Percentiles rank a stretch among this genome's conserved stretches.
phyloP scores from a whole-genome alignment of 2,797 vertebrate species.

The Spinus pinus region DNA sequence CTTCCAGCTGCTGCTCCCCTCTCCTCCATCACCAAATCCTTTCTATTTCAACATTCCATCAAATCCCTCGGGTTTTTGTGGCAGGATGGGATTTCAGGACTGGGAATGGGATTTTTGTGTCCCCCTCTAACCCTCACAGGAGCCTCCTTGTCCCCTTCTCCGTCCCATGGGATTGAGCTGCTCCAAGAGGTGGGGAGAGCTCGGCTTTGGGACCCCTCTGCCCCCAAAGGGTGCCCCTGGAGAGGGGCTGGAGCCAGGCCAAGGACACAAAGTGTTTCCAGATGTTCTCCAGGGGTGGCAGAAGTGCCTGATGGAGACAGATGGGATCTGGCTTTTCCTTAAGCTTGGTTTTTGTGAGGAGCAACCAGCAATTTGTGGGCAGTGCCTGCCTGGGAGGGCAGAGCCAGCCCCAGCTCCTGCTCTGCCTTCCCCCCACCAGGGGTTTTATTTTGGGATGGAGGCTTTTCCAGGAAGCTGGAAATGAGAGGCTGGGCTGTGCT shows the following conservation, averaged over 20 bases:
- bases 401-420: not conserved
- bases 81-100: not conserved
- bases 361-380: conserved; percentile 23
- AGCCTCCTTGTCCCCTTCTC: not conserved
- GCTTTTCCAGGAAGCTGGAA: not conserved
- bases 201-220: not conserved
- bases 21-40: not conserved
- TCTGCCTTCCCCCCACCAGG: not conserved
- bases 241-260: not conserved
- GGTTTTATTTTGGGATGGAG: not conserved
- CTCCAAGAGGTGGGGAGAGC: not conserved
- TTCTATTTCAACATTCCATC: not conserved
- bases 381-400: not conserved
- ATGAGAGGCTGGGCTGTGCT: not conserved
- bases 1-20: not conserved
- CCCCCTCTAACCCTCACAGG: not conserved
- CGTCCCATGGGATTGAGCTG: fast-evolving
- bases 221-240: not conserved
- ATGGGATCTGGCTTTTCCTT: not conserved
- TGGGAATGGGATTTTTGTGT: not conserved
- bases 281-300: not conserved
- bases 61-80: fast-evolving
- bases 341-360: not conserved
- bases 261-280: not conserved
- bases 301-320: not conserved